A percentile compares a stretch with the other conserved stretches of the same genome.
Evolutionary conservation across 2,113 vertebrate genomes (phyloP).

Genomic region (Gasterosteus nipponicus): DNA sequence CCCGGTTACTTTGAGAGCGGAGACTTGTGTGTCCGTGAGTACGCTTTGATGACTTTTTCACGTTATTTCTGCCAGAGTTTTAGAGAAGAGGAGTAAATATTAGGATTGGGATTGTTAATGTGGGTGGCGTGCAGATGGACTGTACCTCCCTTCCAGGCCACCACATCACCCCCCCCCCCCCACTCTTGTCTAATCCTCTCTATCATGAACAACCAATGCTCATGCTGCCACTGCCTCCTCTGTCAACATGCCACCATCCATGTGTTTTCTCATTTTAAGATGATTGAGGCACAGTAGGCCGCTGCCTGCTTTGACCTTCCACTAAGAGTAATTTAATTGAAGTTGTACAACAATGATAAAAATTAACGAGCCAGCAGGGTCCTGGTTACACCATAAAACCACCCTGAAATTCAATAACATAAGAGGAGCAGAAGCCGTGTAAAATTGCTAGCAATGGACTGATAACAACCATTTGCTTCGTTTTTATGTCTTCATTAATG

Average conservation of each 20-base stretch:
- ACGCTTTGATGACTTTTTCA: slow-evolving; percentile 61
- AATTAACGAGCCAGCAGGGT: slow-evolving; percentile 69
- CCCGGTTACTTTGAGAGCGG: slow-evolving; percentile 96
- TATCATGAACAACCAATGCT: slow-evolving; percentile 18
- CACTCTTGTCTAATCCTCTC: slow-evolving; percentile 5
- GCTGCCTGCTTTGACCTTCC: slow-evolving; percentile 42
- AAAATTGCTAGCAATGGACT: slow-evolving; percentile 60
- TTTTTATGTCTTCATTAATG: slow-evolving; percentile 64
- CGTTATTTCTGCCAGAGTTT: slow-evolving; percentile 51
- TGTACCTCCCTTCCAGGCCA: not conserved
- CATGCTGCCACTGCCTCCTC: slow-evolving; percentile 3
- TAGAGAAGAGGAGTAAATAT: slow-evolving; percentile 44
- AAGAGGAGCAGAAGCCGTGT: slow-evolving; percentile 57
- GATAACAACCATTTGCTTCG: slow-evolving; percentile 62
- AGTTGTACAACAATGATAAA: slow-evolving; percentile 75
- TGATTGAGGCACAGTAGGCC: slow-evolving; percentile 22
- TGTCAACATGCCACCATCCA: slow-evolving; percentile 13
- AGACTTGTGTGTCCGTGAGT: slow-evolving; percentile 97
- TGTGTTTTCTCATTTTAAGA: slow-evolving; percentile 40
- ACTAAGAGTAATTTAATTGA: slow-evolving; percentile 69
- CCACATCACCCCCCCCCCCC: not conserved
- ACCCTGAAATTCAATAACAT: slow-evolving; percentile 67
- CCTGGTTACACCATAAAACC: slow-evolving; percentile 71
- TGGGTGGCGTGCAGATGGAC: slow-evolving; percentile 16
- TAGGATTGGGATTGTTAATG: slow-evolving; percentile 29